phyloP scores from a whole-genome alignment of 23 tunicate species.

The Botrylloides violaceus region DNA sequence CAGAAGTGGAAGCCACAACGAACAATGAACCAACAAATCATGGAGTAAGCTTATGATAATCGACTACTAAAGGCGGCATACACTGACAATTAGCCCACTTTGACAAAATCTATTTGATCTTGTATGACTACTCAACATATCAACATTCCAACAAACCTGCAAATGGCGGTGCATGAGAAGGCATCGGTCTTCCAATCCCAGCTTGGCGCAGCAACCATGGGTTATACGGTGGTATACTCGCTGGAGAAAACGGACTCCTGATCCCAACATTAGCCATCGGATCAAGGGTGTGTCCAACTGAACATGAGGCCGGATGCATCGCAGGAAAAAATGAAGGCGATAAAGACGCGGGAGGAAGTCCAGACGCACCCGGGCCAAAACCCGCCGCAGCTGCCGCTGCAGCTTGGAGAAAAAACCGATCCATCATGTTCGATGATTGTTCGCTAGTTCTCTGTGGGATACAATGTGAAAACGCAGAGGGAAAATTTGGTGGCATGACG shows the following conservation, averaged over 20 bases:
- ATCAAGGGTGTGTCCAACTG: conserved; percentile 22
- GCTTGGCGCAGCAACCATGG: conserved; percentile 38
- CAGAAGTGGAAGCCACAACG: too few species aligned
- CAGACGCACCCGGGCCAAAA: conserved; percentile 1
- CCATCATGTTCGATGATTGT: conserved; percentile 23
- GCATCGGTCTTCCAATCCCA: neutral
- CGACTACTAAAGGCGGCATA: too few species aligned
- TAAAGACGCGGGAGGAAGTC: conserved; percentile 10
- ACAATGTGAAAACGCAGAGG: neutral
- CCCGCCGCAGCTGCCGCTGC: conserved; percentile 40
- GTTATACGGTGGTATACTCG: conserved; percentile 18
- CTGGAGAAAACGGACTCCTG: conserved; percentile 24
- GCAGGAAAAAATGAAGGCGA: conserved; percentile 12
- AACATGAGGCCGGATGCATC: conserved; percentile 12
- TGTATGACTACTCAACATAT: too few species aligned
- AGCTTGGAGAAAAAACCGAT: conserved; percentile 46
- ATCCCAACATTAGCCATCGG: conserved; percentile 28
- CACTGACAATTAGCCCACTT: too few species aligned
- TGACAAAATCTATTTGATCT: too few species aligned
- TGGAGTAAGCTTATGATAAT: too few species aligned
- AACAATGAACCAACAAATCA: too few species aligned
- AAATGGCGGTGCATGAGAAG: conserved; percentile 44
- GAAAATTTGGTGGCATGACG: neutral
- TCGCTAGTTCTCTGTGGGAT: neutral
- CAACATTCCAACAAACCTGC: conserved; percentile 49